Percentiles rank a stretch among this genome's conserved stretches.
phyloP scores from a whole-genome alignment of 2,888 invertebrate species.

The Conomelus anceps region DNA sequence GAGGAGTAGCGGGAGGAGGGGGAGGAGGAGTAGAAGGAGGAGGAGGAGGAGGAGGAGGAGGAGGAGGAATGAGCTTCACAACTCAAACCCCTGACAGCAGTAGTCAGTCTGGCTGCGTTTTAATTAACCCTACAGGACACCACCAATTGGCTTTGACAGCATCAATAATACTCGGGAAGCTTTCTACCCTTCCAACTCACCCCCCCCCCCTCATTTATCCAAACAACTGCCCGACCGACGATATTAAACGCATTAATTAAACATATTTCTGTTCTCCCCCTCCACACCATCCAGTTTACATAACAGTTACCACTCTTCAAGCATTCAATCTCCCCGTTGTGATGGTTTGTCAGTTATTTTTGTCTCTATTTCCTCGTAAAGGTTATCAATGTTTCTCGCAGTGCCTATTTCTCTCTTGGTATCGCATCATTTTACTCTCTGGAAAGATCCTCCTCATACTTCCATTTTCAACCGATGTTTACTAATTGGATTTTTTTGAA shows the following conservation, averaged over 20 bases:
- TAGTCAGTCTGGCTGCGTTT: constrained; percentile 2
- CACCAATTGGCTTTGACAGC: constrained; percentile 9
- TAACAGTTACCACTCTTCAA: neutral
- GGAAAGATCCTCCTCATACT: neutral
- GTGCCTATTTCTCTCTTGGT: neutral
- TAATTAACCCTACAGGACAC: constrained; percentile 7
- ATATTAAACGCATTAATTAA: constrained; percentile 13
- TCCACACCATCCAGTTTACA: neutral
- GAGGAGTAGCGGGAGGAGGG: no score
- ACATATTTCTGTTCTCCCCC: constrained; percentile 6
- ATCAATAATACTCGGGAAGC: constrained; percentile 6
- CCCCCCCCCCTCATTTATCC: neutral
- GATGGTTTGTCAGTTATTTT: neutral
- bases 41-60: neutral
- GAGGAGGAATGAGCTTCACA: neutral
- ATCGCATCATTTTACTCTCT: neutral
- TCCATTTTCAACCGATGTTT: neutral
- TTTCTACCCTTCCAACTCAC: neutral
- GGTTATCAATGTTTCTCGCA: neutral
- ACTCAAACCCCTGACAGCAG: neutral
- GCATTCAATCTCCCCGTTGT: neutral
- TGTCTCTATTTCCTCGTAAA: neutral
- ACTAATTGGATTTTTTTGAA: no score
- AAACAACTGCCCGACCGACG: neutral
- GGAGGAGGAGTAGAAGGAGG: neutral